phyloP scores from a whole-genome alignment of 1,140 invertebrate genomes.

The Trichoplusia ni region DNA sequence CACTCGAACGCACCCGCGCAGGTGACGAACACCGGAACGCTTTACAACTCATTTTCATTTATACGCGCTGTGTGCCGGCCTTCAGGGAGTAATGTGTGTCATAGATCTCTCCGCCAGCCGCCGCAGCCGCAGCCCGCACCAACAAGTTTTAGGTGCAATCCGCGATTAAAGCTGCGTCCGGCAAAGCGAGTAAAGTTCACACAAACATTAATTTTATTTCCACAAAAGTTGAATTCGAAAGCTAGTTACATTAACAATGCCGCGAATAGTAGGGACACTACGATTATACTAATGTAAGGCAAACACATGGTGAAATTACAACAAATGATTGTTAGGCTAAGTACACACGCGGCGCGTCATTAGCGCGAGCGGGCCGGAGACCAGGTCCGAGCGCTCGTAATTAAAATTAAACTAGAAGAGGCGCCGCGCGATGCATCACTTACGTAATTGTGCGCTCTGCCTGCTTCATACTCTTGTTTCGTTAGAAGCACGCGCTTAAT shows the following conservation, averaged over 20 bases:
- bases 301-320: not conserved
- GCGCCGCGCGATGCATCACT: not conserved
- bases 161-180: too few relatives aligned
- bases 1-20: constrained; percentile 40
- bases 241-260: not conserved
- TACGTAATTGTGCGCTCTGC: constrained; percentile 1
- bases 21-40: constrained; percentile 24
- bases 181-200: too few relatives aligned
- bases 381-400: not conserved
- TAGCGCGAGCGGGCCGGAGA: not conserved
- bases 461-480: not conserved
- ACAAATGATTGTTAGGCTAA: not conserved
- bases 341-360: not conserved
- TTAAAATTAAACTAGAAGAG: constrained; percentile 13
- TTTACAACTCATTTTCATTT: constrained; percentile 25
- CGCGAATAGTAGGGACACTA: not conserved
- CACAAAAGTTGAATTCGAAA: not conserved
- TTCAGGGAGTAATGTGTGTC: not conserved
- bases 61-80: constrained; percentile 26
- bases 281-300: not conserved
- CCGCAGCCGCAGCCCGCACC: not conserved
- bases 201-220: not conserved
- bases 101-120: not conserved
- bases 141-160: too few relatives aligned
- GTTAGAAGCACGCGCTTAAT: not conserved